Evolutionary conservation across 2,113 vertebrate species (phyloP).

Genomic region (Xiphophorus couchianus): DNA sequence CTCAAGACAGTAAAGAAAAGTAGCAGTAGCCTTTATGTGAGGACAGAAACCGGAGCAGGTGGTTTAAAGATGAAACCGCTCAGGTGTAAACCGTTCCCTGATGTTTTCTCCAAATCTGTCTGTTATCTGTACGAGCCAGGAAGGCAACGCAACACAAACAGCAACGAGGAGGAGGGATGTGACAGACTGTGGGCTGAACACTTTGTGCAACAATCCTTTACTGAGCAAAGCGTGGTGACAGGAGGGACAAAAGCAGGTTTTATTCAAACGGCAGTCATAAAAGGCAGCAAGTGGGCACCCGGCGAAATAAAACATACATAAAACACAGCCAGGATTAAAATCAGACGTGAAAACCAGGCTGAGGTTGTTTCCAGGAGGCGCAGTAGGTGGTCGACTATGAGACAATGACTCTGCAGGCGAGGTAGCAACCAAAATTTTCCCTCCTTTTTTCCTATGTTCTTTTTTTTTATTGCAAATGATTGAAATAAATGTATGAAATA

Average conservation of each 20-base stretch:
- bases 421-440: neutral
- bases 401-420: neutral
- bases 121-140: constrained; percentile 2
- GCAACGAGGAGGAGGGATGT: constrained; percentile 13
- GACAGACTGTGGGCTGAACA: constrained; percentile 29
- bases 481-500: too few relatives aligned
- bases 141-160: constrained; percentile 2
- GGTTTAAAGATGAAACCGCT: neutral
- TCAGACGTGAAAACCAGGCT: constrained; percentile 3
- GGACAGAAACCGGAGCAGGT: neutral
- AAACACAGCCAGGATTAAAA: constrained; percentile 2
- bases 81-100: neutral
- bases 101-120: neutral
- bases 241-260: constrained; percentile 27
- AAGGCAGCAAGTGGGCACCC: constrained; percentile 13
- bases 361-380: neutral
- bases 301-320: constrained; percentile 6
- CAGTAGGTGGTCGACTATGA: neutral
- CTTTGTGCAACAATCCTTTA: constrained; percentile 3
- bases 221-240: constrained; percentile 4
- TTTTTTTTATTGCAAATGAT: too few relatives aligned
- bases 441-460: too few relatives aligned
- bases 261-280: constrained; percentile 13
- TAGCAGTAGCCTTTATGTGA: neutral
- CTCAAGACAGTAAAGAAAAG: neutral